A percentile compares a stretch with the other conserved stretches of the same genome.
These are phyloP conservation scores for Rambutsinella grinnellia DNA, from an alignment of 2,888 invertebrate species.

Conservation along the genomic window DNA sequence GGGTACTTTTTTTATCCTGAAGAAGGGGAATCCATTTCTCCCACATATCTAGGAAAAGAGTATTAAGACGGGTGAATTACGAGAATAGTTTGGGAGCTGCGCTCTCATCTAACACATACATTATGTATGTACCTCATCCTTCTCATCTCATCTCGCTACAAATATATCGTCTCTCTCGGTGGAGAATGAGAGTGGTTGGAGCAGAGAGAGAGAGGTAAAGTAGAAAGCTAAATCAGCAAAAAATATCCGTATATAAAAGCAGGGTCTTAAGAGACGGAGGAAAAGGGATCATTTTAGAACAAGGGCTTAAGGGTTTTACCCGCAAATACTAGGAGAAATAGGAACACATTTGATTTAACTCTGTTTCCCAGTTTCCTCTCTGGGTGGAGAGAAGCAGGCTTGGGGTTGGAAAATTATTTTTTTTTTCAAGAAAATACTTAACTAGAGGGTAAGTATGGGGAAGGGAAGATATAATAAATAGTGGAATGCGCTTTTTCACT, in stretches of 20 bases:
- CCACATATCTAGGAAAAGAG: slow-evolving; percentile 40
- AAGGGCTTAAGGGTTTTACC: slow-evolving; percentile 53
- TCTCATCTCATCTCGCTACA: neutral
- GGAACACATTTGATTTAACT: slow-evolving; percentile 23
- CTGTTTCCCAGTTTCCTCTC: neutral
- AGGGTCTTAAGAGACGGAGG: too few species aligned
- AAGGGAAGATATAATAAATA: slow-evolving; percentile 31
- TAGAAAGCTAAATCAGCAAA: slow-evolving; percentile 18
- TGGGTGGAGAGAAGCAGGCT: slow-evolving; percentile 17
- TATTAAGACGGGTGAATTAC: slow-evolving; percentile 52
- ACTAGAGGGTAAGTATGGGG: too few species aligned
- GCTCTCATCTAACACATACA: too few species aligned
- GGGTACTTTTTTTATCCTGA: slow-evolving; percentile 51
- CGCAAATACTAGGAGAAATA: slow-evolving; percentile 38
- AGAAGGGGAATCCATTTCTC: slow-evolving; percentile 40
- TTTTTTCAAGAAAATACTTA: too few species aligned
- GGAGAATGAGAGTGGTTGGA: neutral
- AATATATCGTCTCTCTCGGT: neutral
- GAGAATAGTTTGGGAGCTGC: slow-evolving; percentile 42
- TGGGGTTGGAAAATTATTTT: slow-evolving; percentile 42
- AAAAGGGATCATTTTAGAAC: slow-evolving; percentile 51
- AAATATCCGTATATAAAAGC: too few species aligned
- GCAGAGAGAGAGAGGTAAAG: slow-evolving; percentile 3
- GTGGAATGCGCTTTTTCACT: slow-evolving; percentile 8
- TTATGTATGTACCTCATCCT: too few species aligned